Evolutionary conservation across 1,140 invertebrate genomes (phyloP).

Genomic region (Brachionus calyciflorus): DNA sequence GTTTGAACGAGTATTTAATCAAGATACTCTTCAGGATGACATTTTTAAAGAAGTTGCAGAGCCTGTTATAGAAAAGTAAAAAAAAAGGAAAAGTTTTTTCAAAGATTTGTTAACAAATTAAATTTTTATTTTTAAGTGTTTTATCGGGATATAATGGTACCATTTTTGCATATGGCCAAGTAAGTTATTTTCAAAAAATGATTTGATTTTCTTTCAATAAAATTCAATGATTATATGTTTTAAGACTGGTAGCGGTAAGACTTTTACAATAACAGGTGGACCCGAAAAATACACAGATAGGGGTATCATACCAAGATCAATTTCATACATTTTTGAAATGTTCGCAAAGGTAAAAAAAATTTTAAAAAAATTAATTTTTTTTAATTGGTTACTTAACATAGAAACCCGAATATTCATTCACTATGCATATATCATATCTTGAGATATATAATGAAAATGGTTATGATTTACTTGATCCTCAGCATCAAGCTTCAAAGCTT

Average conservation of each 20-base stretch:
- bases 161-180: conserved; percentile 62
- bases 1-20: conserved; percentile 59
- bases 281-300: conserved; percentile 58
- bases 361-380: not conserved
- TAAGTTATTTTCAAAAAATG: conserved; percentile 49
- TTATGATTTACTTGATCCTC: conserved; percentile 67
- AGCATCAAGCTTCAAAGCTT: conserved; percentile 60
- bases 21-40: conserved; percentile 57
- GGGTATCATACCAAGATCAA: conserved; percentile 60
- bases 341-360: conserved; percentile 53
- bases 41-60: conserved; percentile 58
- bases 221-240: too few relatives aligned
- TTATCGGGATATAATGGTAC: conserved; percentile 61
- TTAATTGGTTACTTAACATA: conserved; percentile 48
- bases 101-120: not conserved
- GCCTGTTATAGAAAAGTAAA: conserved; percentile 60
- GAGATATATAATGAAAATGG: conserved; percentile 64
- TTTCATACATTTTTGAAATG: conserved; percentile 60
- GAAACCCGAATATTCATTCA: conserved; percentile 55
- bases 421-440: conserved; percentile 59
- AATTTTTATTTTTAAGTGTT: conserved; percentile 49
- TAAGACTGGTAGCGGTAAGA: conserved; percentile 63
- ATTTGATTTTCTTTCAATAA: too few relatives aligned
- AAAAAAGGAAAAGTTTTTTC: conserved; percentile 12
- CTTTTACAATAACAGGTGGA: conserved; percentile 62